Conservation (phyloP, 2,888 invertebrate species). For the Oxyteleia sp. region DNA sequence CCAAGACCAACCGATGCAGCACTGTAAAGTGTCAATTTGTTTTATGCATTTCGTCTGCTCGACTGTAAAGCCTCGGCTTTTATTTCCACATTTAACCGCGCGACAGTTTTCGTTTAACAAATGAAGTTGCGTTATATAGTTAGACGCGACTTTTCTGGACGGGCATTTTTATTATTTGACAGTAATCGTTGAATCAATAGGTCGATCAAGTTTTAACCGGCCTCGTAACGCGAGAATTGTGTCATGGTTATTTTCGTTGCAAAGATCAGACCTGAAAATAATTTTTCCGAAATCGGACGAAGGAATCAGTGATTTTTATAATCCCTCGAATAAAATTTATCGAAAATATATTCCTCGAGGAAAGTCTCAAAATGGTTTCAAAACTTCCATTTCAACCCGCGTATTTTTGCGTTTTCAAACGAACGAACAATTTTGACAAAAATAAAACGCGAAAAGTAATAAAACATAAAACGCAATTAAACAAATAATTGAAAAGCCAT, state of each 20-base stretch:
- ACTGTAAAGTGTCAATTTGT: constrained; percentile 6
- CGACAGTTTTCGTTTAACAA: neutral
- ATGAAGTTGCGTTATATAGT: neutral
- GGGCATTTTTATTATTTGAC: constrained; percentile 2
- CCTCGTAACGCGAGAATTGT: neutral
- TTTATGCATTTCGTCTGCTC: constrained; percentile 10
- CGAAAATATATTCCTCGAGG: too few relatives aligned
- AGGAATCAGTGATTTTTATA: too few relatives aligned
- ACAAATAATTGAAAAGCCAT: too few relatives aligned
- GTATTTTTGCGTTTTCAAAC: too few relatives aligned
- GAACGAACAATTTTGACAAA: too few relatives aligned
- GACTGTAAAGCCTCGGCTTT: constrained; percentile 1
- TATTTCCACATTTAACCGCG: neutral
- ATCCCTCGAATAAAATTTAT: too few relatives aligned
- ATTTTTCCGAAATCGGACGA: too few relatives aligned
- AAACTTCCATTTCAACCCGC: too few relatives aligned
- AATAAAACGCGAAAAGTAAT: too few relatives aligned
- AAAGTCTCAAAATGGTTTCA: too few relatives aligned
- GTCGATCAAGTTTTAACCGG: constrained; percentile 2
- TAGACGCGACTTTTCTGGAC: neutral
- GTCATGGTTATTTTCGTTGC: neutral
- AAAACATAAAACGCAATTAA: too few relatives aligned
- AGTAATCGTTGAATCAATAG: neutral
- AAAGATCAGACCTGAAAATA: neutral
- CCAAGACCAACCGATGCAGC: neutral